A percentile compares a stretch with the other conserved stretches of the same genome.
These are phyloP conservation scores for Enteromius fasciolatus DNA, from an alignment of 2,797 vertebrate genomes.

Conservation along the genomic window DNA sequence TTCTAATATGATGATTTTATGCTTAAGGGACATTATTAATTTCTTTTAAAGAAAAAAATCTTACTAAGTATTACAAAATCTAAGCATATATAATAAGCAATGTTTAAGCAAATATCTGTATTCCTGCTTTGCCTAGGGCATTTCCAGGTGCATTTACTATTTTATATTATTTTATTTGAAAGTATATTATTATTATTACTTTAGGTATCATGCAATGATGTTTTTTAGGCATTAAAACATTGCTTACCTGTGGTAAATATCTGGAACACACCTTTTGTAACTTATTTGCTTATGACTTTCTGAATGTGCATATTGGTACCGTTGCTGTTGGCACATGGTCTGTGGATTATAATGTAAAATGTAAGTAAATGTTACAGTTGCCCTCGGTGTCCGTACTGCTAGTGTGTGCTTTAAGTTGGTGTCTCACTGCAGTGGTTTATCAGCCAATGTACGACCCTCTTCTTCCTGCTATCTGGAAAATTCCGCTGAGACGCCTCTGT, in stretches of 20 bases:
- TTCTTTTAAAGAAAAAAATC: no score
- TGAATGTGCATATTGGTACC: background rate
- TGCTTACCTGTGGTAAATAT: background rate
- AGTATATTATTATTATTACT: background rate
- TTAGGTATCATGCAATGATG: background rate
- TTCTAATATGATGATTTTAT: background rate
- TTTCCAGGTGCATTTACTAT: background rate
- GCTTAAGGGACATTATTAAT: background rate
- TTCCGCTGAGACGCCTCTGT: constrained; percentile 52
- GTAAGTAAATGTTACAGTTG: background rate
- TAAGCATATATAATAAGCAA: no score
- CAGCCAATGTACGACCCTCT: constrained; percentile 46
- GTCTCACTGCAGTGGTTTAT: constrained; percentile 42
- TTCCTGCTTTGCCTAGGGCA: background rate
- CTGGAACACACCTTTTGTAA: background rate
- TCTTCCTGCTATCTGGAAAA: constrained; percentile 22
- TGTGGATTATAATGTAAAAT: background rate
- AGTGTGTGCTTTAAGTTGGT: background rate
- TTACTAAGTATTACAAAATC: no score
- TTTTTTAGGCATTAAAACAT: background rate
- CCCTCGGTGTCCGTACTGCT: background rate
- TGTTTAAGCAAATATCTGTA: background rate
- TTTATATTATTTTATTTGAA: background rate
- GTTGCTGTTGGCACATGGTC: background rate
- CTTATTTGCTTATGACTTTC: background rate